These are phyloP conservation scores for Leucophenga maculata DNA, from an alignment of 2,888 invertebrate species.

Conservation along the genomic window DNA sequence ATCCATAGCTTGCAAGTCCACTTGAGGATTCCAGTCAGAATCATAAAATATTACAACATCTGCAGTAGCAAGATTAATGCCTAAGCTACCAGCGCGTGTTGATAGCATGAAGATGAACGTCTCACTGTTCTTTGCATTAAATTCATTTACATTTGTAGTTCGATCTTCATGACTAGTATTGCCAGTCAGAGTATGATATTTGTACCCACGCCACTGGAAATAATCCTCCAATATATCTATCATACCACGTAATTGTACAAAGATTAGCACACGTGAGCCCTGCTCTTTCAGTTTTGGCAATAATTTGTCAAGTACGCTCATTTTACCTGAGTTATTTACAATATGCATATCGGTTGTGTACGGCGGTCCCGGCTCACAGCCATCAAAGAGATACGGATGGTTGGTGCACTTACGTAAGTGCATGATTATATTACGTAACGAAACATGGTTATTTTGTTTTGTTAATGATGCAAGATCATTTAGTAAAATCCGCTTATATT, in stretches of 20 bases:
- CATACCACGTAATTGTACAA: conserved; percentile 98
- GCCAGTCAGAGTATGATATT: conserved; percentile 94
- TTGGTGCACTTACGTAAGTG: conserved; percentile 97
- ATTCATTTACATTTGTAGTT: conserved; percentile 95
- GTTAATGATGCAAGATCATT: conserved; percentile 86
- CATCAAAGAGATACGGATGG: conserved; percentile 99
- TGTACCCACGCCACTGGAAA: conserved; percentile 87
- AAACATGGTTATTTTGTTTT: too few relatives aligned
- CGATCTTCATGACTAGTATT: conserved; percentile 98
- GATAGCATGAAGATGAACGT: conserved; percentile 99
- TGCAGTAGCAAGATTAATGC: conserved; percentile 97
- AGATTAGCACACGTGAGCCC: conserved; percentile 92
- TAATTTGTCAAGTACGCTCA: conserved; percentile 95
- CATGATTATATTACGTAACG: too few relatives aligned
- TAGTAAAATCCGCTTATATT: conserved; percentile 98
- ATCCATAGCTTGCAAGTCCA: conserved; percentile 96
- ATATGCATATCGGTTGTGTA: conserved; percentile 97
- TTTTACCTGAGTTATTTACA: conserved; percentile 96
- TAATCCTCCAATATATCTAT: conserved; percentile 97
- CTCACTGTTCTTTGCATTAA: conserved; percentile 88
- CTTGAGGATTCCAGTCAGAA: conserved; percentile 99
- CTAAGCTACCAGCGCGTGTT: conserved; percentile 97
- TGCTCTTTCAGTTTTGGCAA: conserved; percentile 91
- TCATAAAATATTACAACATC: conserved; percentile 99
- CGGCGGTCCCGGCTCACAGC: conserved; percentile 98